Evolutionary conservation across 1,140 invertebrate genomes (phyloP), one percentile per base, ranked within the genome.

Genomic region (Dreissena rostriformis): DNA sequence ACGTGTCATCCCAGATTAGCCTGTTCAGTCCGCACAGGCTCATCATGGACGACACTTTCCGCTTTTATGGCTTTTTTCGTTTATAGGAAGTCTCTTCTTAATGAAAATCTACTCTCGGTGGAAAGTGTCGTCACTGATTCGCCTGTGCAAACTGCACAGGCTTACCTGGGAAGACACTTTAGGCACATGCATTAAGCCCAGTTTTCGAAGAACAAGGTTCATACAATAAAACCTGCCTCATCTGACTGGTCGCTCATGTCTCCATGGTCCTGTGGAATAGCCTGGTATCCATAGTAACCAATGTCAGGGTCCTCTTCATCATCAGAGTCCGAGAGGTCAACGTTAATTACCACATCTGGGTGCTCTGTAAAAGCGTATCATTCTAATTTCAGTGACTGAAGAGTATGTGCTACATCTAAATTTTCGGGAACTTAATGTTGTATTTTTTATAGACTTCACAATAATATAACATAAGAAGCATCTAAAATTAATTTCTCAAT

Each of bases 311-410:
- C 70, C 4, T 73, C 79, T 57, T 73, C 79, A 82, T 75, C 80
- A 52, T 75, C 80, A 68, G 26, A 22, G n/a, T 75, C 80, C n/a
- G 71, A 74, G 14, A 67, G 61, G n/a, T 39, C 80, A 53, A 63
- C 80, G 68, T 82, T 82, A 22, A 82, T 82, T 17, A 82, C 57
- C 11, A 82, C 80, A 82, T 74, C 80, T 51, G 80, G 80, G 70
- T 82, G 57, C n/a, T 82, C 80, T 82, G 49, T n/a, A 81, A 63
- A 19, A 24, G 29, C 29, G 24, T 24, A 17, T 7, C 1, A 19
- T 1, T 24, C 29, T 22, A 4, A 14, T 57, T 75, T 24, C n/a
- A 24, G 0, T 57, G 11, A 26, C 22, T 24, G 15, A 57, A 55
- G 6, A 29, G 52, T 24, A 19, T 75, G 0, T 26, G 17, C 57